Evolutionary conservation across 30 jellyfish, hydroid and myxozoan genomes (phyloP).

Genomic region (Cassiopea andromeda): DNA sequence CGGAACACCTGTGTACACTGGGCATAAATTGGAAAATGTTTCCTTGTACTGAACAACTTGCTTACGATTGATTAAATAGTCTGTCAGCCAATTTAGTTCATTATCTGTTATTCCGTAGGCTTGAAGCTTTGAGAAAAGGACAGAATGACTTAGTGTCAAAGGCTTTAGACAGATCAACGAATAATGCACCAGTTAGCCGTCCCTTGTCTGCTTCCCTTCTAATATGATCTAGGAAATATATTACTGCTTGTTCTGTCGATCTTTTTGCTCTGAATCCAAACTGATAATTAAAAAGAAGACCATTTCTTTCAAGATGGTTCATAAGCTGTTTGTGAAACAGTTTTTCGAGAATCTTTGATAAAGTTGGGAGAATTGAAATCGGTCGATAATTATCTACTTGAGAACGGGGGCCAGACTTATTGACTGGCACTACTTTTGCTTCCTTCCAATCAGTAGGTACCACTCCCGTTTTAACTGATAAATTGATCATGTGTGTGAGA

Average conservation of each 20-base stretch:
- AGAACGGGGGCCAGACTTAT: too few relatives aligned
- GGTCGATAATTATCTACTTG: too few relatives aligned
- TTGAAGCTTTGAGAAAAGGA: not conserved
- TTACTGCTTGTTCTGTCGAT: not conserved
- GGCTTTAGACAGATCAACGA: not conserved
- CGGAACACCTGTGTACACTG: too few relatives aligned
- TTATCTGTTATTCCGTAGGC: not conserved
- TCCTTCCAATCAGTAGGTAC: too few relatives aligned
- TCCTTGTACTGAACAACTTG: too few relatives aligned
- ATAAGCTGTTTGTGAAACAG: conserved; percentile 63
- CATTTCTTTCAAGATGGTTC: not conserved
- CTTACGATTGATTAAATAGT: too few relatives aligned
- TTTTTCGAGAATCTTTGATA: conserved; percentile 51
- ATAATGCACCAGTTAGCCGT: not conserved
- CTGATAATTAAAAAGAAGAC: too few relatives aligned
- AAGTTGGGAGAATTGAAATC: too few relatives aligned
- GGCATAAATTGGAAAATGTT: too few relatives aligned
- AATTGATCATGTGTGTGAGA: not conserved
- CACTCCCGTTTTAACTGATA: not conserved
- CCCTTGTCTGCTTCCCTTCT: not conserved
- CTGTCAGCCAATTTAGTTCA: not conserved
- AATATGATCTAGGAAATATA: not conserved
- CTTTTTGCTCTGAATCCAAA: not conserved
- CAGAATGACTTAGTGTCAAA: not conserved
- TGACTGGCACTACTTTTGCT: too few relatives aligned